Base-by-base conservation (phyloP, 2,797 vertebrate genomes). In the Otolemur crassicaudatus region DNA sequence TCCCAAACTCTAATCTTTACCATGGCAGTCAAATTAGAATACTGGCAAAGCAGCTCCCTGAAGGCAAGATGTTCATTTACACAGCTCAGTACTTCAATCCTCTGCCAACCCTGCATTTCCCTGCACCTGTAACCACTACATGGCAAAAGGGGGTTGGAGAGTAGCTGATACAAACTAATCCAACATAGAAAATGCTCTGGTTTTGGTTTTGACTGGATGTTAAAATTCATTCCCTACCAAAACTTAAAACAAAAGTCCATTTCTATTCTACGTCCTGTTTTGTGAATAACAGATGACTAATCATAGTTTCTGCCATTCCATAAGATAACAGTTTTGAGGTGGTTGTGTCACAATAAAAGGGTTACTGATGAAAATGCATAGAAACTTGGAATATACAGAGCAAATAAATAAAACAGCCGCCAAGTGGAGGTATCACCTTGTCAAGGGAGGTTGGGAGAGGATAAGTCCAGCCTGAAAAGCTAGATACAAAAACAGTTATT, bases 171-270 rank as follows among this genome's bases (percentile, higher is more conserved):
- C 19, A 73, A 83, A 89, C 29, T 82, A 88, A 56, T 43, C 29
- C 72, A 88, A 97, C 31, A 69, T 25, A 70, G 3, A 43, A 87
- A 96, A 72, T 53, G 53, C 49, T 53, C 61, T 67, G 20, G 19
- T 79, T 79, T 87, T 16, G 60, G 91, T 96, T 90, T 14, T 37
- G 34, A 90, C 49, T 91, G 29, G 12, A 94, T 75, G 16, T 49
- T 67, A 72, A 70, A 94, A 90, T 83, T 85, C 58, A 65, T 49
- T 8, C 46, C 87, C 10, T 69, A 56, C 8, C 27, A 86, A 90
- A 95, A 94, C 69, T 69, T 75, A 92, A 81, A 94, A 20, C 60
- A 34, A 53, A 96, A 89, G n/a, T 60, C n/a, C 80, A 75, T 49
- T 85, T 79, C n/a, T n/a, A 91, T 29, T 93, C 61, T 79, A 85